Base-by-base conservation (phyloP, 1,140 invertebrate species). In the Ips typographus region DNA sequence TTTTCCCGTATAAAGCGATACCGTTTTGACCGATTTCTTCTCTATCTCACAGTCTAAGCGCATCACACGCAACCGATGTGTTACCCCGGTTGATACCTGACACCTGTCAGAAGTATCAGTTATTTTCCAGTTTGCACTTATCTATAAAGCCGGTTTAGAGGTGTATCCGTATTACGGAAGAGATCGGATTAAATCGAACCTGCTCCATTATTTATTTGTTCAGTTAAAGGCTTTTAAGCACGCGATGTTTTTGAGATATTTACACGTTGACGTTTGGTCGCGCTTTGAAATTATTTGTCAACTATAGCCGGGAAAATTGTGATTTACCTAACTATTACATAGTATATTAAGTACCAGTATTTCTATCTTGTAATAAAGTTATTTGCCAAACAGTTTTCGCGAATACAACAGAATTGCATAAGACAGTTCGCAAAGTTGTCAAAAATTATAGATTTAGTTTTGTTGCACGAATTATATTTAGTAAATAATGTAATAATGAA, bases 101-200 rank as follows among this genome's bases (percentile, higher is more conserved):
- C 55, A 57, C 55, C 55, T 57, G 55, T 57, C 55, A 57, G 40
- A 6, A 57, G 36, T 57, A 57, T 57, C 55, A n/a, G 55, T 57
- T 57, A 57, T 38, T 57, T 40, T n/a, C 52, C 52, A 55, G 52
- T 55, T 55, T 7, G 52, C 52, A 47, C 44, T 40, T 57, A 39
- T 57, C 39, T 57, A 39, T 40, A 57, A 40, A 57, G 40, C 55
- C 37, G 55, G 55, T 57, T 40, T 57, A 40, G 40, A 40, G 55
- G 44, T 49, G 39, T 57, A 57, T 57, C 55, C 55, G 55, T 57
- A 57, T 57, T 57, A 57, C 55, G 55, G 55, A 57, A 57, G 55
- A 57, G 39, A 38, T 5, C 36, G 40, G 55, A 57, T 57, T 57
- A 57, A 57, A 40, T 40, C 44, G 44, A 49, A 8, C 44, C 22